Conservation (phyloP, 2,888 invertebrate genomes). For the Melolontha melolontha region DNA sequence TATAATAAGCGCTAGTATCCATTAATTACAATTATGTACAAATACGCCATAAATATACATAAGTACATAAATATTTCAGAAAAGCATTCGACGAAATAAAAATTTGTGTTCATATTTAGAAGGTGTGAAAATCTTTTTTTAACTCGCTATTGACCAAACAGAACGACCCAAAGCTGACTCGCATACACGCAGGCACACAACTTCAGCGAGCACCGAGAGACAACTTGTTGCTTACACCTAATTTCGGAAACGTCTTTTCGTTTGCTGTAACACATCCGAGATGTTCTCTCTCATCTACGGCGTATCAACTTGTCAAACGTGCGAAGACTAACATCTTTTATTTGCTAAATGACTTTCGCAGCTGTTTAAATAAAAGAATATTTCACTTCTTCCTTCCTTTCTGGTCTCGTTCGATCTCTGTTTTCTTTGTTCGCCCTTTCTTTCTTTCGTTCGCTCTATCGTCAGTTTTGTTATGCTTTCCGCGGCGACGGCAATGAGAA, state of each 20-base stretch:
- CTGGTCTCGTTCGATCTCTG: neutral
- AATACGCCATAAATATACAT: neutral
- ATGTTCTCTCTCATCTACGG: constrained; percentile 38
- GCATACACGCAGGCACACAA: too few relatives aligned
- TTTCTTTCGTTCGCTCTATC: neutral
- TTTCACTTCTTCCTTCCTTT: constrained; percentile 41
- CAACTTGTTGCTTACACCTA: constrained; percentile 36
- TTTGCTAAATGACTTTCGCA: constrained; percentile 57
- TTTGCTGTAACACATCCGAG: constrained; percentile 30
- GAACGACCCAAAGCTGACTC: neutral
- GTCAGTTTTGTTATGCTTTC: constrained; percentile 3
- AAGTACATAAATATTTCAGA: too few relatives aligned
- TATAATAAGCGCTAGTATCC: constrained; percentile 13
- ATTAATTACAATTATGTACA: constrained; percentile 26
- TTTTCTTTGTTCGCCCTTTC: neutral
- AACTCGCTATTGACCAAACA: neutral
- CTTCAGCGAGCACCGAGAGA: constrained; percentile 18
- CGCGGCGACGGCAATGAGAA: constrained; percentile 1
- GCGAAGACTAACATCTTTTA: constrained; percentile 50
- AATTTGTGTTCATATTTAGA: neutral
- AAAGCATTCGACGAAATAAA: neutral
- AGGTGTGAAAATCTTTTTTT: constrained; percentile 12
- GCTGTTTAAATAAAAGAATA: constrained; percentile 57
- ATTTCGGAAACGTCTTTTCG: constrained; percentile 38
- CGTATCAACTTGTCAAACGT: constrained; percentile 44